Percentiles rank a stretch among this genome's conserved stretches.
Conservation (phyloP, 2,797 vertebrate species). For the Sebastes trivittatus region DNA sequence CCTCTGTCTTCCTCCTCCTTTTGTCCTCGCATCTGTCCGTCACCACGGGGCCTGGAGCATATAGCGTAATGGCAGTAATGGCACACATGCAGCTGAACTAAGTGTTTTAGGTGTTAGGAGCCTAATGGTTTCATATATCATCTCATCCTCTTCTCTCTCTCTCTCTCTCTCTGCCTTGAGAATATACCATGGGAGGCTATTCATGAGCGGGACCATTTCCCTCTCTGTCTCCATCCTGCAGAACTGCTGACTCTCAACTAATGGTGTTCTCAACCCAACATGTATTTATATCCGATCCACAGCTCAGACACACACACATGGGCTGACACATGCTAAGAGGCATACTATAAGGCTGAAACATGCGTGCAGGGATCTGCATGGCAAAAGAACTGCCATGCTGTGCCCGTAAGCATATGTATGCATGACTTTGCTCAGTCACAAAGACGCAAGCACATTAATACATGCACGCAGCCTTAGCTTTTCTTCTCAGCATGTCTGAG, state of each 20-base stretch:
- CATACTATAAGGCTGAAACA: not conserved
- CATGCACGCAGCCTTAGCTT: not conserved
- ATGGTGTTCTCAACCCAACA: constrained; percentile 3
- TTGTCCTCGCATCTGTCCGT: constrained; percentile 31
- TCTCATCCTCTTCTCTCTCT: constrained; percentile 3
- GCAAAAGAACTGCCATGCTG: not conserved
- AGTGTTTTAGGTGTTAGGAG: constrained; percentile 58
- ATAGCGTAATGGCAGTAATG: constrained; percentile 55
- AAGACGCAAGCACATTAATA: not conserved
- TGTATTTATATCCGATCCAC: not conserved
- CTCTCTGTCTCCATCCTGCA: constrained; percentile 2
- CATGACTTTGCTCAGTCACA: not conserved
- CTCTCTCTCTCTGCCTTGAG: constrained; percentile 13
- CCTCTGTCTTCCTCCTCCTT: constrained; percentile 16
- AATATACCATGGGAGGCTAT: constrained; percentile 24
- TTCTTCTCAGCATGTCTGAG: constrained; percentile 35
- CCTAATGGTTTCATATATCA: constrained; percentile 69
- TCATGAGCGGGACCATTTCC: constrained; percentile 31
- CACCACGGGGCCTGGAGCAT: constrained; percentile 35
- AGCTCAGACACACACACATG: not conserved
- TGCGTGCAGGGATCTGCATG: not conserved
- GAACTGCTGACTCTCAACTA: constrained; percentile 53
- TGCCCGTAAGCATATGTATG: not conserved
- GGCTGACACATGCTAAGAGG: not conserved
- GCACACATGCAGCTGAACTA: constrained; percentile 60